Evolutionary conservation across 2,113 vertebrate genomes (phyloP).

Genomic region (Australoheros scitulus): DNA sequence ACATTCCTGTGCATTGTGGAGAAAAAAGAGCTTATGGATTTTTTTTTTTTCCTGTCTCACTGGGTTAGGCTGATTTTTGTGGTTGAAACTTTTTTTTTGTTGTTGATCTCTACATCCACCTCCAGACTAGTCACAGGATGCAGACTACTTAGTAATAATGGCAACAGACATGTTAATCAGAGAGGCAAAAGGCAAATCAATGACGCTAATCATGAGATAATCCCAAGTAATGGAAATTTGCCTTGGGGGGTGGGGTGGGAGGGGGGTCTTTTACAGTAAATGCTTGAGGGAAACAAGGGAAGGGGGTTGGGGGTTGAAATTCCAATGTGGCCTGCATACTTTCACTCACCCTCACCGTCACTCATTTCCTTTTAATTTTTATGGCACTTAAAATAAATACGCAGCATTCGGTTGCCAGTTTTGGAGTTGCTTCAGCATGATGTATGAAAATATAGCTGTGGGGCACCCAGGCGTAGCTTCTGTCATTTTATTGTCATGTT

Average conservation of each 20-base stretch:
- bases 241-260: not conserved
- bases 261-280: conserved; percentile 56
- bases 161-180: conserved; percentile 13
- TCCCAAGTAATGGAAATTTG: conserved; percentile 62
- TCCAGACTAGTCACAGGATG: not conserved
- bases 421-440: not conserved
- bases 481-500: conserved; percentile 3
- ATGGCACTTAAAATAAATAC: conserved; percentile 56
- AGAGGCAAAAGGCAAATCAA: conserved; percentile 54
- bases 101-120: not conserved
- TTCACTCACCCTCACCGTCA: conserved; percentile 48
- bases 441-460: conserved; percentile 5
- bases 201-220: conserved; percentile 61
- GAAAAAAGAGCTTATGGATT: not conserved
- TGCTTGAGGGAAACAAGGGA: conserved; percentile 28
- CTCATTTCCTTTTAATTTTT: conserved; percentile 54
- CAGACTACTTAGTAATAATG: not conserved
- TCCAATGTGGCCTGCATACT: conserved; percentile 71
- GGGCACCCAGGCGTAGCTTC: not conserved
- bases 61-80: not conserved
- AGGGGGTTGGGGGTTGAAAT: conserved; percentile 60
- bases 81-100: not conserved
- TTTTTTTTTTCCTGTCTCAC: not conserved
- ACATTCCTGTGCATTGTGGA: conserved; percentile 47
- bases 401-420: not conserved